These are phyloP conservation scores for Anorthoa munda DNA, from an alignment of 2,888 invertebrate genomes.

Conservation along the genomic window DNA sequence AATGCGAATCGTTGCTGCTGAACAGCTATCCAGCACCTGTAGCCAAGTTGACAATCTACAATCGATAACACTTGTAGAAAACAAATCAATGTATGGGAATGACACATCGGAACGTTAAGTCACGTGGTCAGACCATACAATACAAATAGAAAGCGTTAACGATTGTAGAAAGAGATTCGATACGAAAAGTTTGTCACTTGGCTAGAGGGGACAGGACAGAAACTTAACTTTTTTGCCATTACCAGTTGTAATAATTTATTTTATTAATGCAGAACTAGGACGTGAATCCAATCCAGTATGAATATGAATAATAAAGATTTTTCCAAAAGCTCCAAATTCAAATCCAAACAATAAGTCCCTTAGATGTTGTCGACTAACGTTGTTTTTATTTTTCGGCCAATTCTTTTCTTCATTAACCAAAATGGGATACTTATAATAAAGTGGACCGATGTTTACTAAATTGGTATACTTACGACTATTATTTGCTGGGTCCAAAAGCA, in stretches of 20 bases:
- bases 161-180: too few relatives aligned
- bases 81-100: too few relatives aligned
- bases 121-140: too few relatives aligned
- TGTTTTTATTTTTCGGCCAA: conserved; percentile 75
- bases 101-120: too few relatives aligned
- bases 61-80: too few relatives aligned
- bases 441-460: conserved; percentile 69
- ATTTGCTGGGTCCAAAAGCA: conserved; percentile 76
- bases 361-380: conserved; percentile 77
- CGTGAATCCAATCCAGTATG: conserved; percentile 53
- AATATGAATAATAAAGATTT: neutral
- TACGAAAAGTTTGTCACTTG: too few relatives aligned
- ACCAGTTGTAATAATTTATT: neutral
- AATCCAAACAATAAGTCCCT: conserved; percentile 76
- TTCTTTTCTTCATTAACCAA: conserved; percentile 69
- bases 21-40: neutral
- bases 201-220: too few relatives aligned
- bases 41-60: too few relatives aligned
- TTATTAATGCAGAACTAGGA: neutral
- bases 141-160: too few relatives aligned
- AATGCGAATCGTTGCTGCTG: too few relatives aligned
- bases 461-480: conserved; percentile 70
- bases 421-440: conserved; percentile 62
- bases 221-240: neutral
- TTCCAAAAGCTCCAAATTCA: conserved; percentile 66